Base-by-base conservation (phyloP, 2,888 invertebrate species). In the Noctuana brunneofusca region DNA sequence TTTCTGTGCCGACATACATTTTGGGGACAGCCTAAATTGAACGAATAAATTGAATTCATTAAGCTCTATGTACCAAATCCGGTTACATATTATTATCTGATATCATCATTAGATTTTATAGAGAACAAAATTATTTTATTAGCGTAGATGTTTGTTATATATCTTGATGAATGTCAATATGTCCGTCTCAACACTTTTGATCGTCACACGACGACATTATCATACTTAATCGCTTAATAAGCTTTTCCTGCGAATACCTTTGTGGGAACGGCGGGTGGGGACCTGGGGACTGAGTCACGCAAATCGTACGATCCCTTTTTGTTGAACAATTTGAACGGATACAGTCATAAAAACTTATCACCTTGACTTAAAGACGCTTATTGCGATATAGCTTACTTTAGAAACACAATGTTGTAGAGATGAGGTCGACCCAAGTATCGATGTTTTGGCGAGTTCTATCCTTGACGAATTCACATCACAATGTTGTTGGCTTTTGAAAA, bases 1-100 rank as follows among this genome's bases (percentile, higher is more conserved):
- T 89, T 85, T 89, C 86, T 87, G 82, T 84, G 89, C 78, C 89
- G 84, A 81, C 81, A 71, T 79, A 75, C 80, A 84, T 84, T 83
- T 80, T 79, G 76, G 78, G 71, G 70, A 69, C 67, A 68, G 65
- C 65, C 67, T 58, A 69, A 70, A 71, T 71, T 69, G 65, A 66
- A 65, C 66, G 43, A 62, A 68, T 68, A 68, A n/a, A 69, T 68
- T 66, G 65, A 71, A 66, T 65, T 57, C 63, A 65, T 65, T 60
- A 68, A 68, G 57, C 66, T 66, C 64, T 63, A 58, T 63, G 65
- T 68, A 69, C 68, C 71, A 68, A 67, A 65, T 64, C 64, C 58
- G 65, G 64, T 67, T 63, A 59, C 49, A 38, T 38, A 38, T n/a
- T n/a, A n/a, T n/a, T n/a, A n/a, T 38, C 38, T 38, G 38, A 38